phyloP scores from a whole-genome alignment of 2,113 vertebrate species.

The Ia io region DNA sequence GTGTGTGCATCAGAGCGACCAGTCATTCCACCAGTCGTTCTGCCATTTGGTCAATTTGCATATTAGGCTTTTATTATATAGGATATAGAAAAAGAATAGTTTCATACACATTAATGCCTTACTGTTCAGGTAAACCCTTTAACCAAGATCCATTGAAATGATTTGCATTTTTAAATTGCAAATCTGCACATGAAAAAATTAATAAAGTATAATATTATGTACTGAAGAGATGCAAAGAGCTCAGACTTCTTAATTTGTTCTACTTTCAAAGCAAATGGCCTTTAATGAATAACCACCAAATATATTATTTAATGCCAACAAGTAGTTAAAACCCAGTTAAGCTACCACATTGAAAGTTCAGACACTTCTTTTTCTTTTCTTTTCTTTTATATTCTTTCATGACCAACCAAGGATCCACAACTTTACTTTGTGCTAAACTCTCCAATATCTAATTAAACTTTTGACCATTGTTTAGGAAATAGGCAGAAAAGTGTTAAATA shows the following conservation, averaged over 20 bases:
- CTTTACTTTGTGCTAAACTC: not conserved
- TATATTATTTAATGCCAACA: not conserved
- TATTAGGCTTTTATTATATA: no score
- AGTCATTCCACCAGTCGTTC: no score
- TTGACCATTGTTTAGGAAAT: not conserved
- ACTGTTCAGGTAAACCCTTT: not conserved
- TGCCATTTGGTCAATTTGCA: no score
- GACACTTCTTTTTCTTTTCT: not conserved
- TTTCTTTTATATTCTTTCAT: not conserved
- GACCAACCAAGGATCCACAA: not conserved
- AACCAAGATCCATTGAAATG: not conserved
- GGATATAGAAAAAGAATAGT: not conserved
- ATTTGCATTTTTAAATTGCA: not conserved
- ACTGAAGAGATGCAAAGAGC: not conserved
- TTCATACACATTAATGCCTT: not conserved
- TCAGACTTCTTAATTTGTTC: slow-evolving; percentile 15
- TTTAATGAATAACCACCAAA: not conserved
- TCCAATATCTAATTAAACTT: not conserved
- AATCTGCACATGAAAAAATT: not conserved
- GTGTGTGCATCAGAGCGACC: no score
- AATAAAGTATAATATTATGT: not conserved
- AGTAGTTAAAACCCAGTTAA: not conserved
- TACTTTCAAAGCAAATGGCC: not conserved
- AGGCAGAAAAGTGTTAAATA: not conserved
- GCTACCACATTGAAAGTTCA: not conserved